Base-by-base conservation (phyloP, 2,888 invertebrate species). In the Yponomeuta plumbellus region DNA sequence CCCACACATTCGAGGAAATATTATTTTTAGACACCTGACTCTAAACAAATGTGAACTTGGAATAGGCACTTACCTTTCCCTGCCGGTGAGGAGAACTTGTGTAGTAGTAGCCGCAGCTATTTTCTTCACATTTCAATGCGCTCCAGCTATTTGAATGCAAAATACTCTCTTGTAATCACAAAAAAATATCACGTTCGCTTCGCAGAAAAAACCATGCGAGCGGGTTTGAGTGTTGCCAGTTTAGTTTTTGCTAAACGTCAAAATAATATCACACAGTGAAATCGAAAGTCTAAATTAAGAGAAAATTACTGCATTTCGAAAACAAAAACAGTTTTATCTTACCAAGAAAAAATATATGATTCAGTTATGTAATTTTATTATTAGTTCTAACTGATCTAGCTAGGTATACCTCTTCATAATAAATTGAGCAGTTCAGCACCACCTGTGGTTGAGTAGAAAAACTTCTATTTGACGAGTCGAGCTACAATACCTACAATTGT, bases 11-110 rank as follows among this genome's bases (percentile, higher is more conserved):
- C 69, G 70, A 66, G 71, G 21, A 72, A 75, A 17, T 71, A 78
- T 80, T 86, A 86, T 85, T 82, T 84, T 82, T 86, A 86, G 83
- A 52, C 44, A 34, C 34, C 80, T 79, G 74, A 78, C 79, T 80
- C 80, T 11, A 57, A 83, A 82, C 79, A 81, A 78, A 76, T 79
- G 75, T 77, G 76, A 77, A 76, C 76, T 79, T 72, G 69, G 61
- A 66, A 20, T 70, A 57, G 39, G 66, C 64, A 66, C 62, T 61
- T 67, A 21, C 34, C 40, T 61, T 57, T 6, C 13, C 20, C n/a
- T 21, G 57, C 57, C 57, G 21, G 20, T 57, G 6, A n/a, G 57
- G 6, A 4, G 34, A 57, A n/a, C 21, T n/a, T 21, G 21, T n/a
- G 57, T 57, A n/a, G 6, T 20, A 20, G 20, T 20, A 20, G 20